Percentiles rank a stretch among this genome's conserved stretches.
phyloP scores from a whole-genome alignment of 2,888 invertebrate genomes.

The Scrobipalpa costella region DNA sequence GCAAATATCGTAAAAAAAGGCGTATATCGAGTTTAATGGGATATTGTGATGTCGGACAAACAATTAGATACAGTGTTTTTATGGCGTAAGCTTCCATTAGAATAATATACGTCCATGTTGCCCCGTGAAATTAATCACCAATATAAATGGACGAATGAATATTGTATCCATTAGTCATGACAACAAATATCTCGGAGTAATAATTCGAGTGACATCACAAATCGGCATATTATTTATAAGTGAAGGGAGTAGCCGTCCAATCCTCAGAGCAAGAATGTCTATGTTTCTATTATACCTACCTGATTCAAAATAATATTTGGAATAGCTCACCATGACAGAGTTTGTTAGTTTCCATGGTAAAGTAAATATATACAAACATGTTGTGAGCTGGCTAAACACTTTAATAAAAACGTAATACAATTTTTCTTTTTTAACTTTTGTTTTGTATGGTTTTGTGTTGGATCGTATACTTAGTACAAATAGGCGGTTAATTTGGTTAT shows the following conservation, averaged over 20 bases:
- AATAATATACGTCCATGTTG: background rate
- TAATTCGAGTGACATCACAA: slow-evolving; percentile 11
- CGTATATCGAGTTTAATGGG: slow-evolving; percentile 20
- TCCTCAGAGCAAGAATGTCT: too few species aligned
- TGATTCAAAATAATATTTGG: background rate
- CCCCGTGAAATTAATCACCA: slow-evolving; percentile 10
- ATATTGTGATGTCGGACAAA: background rate
- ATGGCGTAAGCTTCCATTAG: slow-evolving; percentile 9
- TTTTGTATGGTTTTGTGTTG: too few species aligned
- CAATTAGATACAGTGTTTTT: slow-evolving; percentile 9
- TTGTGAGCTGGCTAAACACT: too few species aligned
- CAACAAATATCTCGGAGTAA: slow-evolving; percentile 7
- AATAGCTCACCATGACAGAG: background rate
- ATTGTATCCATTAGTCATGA: slow-evolving; percentile 13
- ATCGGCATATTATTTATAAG: slow-evolving; percentile 23
- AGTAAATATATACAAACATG: too few species aligned
- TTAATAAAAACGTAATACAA: too few species aligned
- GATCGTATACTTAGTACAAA: too few species aligned
- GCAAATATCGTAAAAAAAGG: slow-evolving; percentile 35
- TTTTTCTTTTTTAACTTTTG: too few species aligned
- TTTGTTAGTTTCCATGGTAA: too few species aligned
- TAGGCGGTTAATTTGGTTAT: too few species aligned
- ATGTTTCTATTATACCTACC: background rate
- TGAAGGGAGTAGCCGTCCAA: slow-evolving; percentile 24
- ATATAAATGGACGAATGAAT: slow-evolving; percentile 14